phyloP scores from a whole-genome alignment of 2,888 invertebrate genomes.

The Osedax frankpressi region DNA sequence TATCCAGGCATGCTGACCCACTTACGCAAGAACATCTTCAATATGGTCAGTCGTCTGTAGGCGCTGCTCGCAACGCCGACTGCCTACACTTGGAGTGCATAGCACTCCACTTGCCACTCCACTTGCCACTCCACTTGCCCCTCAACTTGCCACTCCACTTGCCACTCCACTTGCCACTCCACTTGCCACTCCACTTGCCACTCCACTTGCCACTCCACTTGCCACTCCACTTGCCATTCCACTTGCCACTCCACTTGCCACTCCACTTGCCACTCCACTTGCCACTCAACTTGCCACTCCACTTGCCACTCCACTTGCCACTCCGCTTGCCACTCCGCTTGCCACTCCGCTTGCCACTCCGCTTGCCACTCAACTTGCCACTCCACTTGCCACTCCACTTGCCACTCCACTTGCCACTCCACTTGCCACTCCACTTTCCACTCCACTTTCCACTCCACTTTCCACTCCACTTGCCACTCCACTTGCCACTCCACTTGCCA shows the following conservation, averaged over 20 bases:
- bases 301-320: not conserved
- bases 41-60: conserved; percentile 43
- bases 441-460: not conserved
- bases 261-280: not conserved
- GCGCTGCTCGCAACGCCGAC: not conserved
- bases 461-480: conserved; percentile 33
- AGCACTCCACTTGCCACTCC: not conserved
- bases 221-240: no score
- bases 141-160: not conserved
- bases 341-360: no score
- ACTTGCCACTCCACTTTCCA: not conserved
- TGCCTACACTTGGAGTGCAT: no score
- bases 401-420: not conserved
- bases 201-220: no score
- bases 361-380: no score
- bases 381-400: no score
- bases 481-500: no score
- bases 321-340: conserved; percentile 35
- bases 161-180: not conserved
- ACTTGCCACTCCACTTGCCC: not conserved
- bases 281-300: not conserved
- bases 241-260: not conserved
- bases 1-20: conserved; percentile 88
- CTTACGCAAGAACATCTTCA: conserved; percentile 52
- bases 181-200: conserved; percentile 38